Evolutionary conservation across 2,888 invertebrate species (phyloP), one percentile per base, ranked within the genome.

Genomic region (Yponomeuta plumbellus): DNA sequence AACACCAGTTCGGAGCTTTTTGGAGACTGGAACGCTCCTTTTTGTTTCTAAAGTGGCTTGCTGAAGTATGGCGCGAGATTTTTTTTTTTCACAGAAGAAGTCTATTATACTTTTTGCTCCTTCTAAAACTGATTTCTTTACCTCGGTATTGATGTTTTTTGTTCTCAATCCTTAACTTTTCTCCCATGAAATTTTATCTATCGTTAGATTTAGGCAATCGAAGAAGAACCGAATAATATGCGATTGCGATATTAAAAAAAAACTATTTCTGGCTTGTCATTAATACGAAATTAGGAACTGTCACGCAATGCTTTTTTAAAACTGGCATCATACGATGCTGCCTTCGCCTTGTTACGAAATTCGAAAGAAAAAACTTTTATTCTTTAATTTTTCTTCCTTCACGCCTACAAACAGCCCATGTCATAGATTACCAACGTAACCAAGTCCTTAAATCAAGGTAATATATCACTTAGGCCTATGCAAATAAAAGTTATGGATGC

Each of bases 1-100:
- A 68, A 70, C 70, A 78, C 79, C 40, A 75, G 84, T 84, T 81
- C 83, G 81, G 81, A 71, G 78, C 77, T 78, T 85, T 86, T 85
- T 84, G 80, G 75, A 77, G 81, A 76, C 76, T 23, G 40, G 61
- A 61, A 61, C 61, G 61, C 26, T 11, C 59, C 44, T 44, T 44
- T 44, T 44, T 44, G 44, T 44, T 44, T 44, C 17, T 44, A 44
- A 44, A 44, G 44, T 17, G 44, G 44, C 44, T 13, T 44, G 4
- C 13, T 11, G 44, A 44, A 44, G 17, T 44, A 13, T 17, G 11
- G 13, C 13, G 44, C 44, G 13, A 44, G 13, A 17, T 17, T 17
- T 44, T 44, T 44, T 44, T 8, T 1, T 5, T 2, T 2, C n/a
- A 4, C 8, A 8, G 8, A 34, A 4, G 34, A 34, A 6, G 23